Evolutionary conservation across 2,797 vertebrate species (phyloP), one percentile per base, ranked within the genome.

Genomic region (Columba guinea): DNA sequence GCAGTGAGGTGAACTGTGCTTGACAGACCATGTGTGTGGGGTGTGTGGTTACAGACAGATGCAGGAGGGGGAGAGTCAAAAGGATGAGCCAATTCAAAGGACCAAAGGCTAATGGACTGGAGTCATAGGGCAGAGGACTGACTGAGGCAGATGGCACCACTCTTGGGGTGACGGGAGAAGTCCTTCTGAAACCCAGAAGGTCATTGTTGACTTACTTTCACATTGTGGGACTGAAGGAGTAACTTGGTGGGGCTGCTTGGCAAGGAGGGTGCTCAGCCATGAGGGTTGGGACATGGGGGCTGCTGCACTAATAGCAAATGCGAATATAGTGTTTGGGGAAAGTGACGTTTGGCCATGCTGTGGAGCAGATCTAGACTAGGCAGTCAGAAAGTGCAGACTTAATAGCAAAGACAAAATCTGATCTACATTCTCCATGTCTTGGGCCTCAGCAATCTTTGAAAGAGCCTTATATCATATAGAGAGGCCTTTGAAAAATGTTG

Each of bases 161-260:
- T 74, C 32, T 3, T 60, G 58, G 39, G 19, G 35, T 39, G 13
- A 58, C 10, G 27, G 41, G 19, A 75, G 34, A 75, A 78, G 53
- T 32, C 26, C 49, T 64, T 48, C 87, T 67, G 44, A 44, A 56
- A 34, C 5, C 28, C 84, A 68, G 26, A 48, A 35, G 26, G 68
- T 30, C 0, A 0, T 35, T 80, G 27, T 13, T 86, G 53, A 24
- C 56, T 41, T 51, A 7, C 53, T 70, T 88, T 35, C 46, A 6
- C 24, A 32, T 9, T 1, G 0, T 37, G 44, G 21, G 21, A 21
- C 10, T 41, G 28, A 27, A 79, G 30, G 13, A 92, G 15, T 39
- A 32, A 8, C 0, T 0, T 32, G 34, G 15, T 62, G n/a, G 12
- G 44, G 23, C 60, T 64, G 9, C 44, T 79, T 76, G 41, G 34